Evolutionary conservation across 2,797 vertebrate species (phyloP), one percentile per base, ranked within the genome.

Genomic region (Cynodonichthys magdalenae): DNA sequence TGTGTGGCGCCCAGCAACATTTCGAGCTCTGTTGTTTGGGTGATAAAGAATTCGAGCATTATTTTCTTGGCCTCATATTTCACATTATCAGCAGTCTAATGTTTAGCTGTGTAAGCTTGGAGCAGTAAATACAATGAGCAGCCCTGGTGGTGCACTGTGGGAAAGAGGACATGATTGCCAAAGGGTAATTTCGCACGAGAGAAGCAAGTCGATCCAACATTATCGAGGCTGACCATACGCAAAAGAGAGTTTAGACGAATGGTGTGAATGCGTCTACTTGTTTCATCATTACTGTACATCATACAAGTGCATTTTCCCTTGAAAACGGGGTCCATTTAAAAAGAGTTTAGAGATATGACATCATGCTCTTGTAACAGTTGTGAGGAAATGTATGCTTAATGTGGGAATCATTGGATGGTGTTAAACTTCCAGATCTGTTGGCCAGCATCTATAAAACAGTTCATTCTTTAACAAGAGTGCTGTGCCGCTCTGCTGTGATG

Each of bases 261-360:
- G 65, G 71, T 44, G 18, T 49, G 24, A 39, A 70, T 70, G 54
- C 65, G 42, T 61, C 55, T 44, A 15, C 56, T 59, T 1, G 15
- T 11, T 49, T 75, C 55, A 5, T 15, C 62, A 50, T 62, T 31
- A 42, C 82, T 61, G 34, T 58, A 45, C 57, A 52, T 58, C 39
- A 59, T 58, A 71, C 66, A 55, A 80, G 67, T 12, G 19, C 53
- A 39, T 74, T 81, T 47, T 80, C 63, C 65, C 75, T 61, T 54
- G 51, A 50, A 57, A 73, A 61, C 56, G 77, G 72, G 15, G 51
- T 81, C 79, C 70, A 74, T 90, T 83, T 85, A 77, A 90, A 79
- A 77, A 69, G 17, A 63, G 56, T 58, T 50, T 15, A 5, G 72
- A 71, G 81, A 71, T 61, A 87, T 86, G 88, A 89, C 80, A 83